Evolutionary conservation across 2,797 vertebrate genomes (phyloP).

Genomic region (Decapterus maruadsi): DNA sequence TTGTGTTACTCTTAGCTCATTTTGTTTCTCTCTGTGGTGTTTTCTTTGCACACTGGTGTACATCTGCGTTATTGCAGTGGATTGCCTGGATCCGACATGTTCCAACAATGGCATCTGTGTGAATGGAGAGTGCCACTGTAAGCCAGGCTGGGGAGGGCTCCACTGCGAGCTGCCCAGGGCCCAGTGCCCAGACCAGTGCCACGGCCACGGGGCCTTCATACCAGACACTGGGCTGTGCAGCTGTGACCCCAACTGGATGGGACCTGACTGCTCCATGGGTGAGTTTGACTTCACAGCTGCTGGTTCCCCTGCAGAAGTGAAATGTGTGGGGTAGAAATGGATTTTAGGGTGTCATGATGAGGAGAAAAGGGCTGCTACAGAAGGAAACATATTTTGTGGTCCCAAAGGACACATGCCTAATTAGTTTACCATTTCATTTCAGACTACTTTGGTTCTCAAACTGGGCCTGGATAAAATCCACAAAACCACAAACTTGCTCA

Average conservation of each 20-base stretch:
- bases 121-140: conserved; percentile 97
- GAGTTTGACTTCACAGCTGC: conserved; percentile 63
- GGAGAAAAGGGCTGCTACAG: conserved; percentile 14
- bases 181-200: conserved; percentile 98
- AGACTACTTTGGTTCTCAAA: conserved; percentile 54
- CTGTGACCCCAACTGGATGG: conserved; percentile 99
- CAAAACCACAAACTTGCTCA: conserved; percentile 47
- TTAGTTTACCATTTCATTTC: conserved; percentile 64
- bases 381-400: conserved; percentile 33
- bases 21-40: conserved; percentile 15
- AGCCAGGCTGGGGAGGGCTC: conserved; percentile 97
- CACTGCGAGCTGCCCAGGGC: conserved; percentile 94
- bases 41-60: conserved; percentile 11
- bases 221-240: conserved; percentile 95
- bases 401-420: conserved; percentile 49
- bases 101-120: conserved; percentile 97
- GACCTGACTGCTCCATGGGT: conserved; percentile 98
- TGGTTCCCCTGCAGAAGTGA: not conserved
- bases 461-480: conserved; percentile 50
- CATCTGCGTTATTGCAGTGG: conserved; percentile 84
- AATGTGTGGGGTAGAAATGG: not conserved
- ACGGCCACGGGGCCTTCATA: conserved; percentile 97
- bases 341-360: conserved; percentile 14
- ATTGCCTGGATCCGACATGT: conserved; percentile 96
- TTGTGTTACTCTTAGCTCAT: conserved; percentile 33